Conservation (phyloP, 2,797 vertebrate species). For the Oreortyx pictus region DNA sequence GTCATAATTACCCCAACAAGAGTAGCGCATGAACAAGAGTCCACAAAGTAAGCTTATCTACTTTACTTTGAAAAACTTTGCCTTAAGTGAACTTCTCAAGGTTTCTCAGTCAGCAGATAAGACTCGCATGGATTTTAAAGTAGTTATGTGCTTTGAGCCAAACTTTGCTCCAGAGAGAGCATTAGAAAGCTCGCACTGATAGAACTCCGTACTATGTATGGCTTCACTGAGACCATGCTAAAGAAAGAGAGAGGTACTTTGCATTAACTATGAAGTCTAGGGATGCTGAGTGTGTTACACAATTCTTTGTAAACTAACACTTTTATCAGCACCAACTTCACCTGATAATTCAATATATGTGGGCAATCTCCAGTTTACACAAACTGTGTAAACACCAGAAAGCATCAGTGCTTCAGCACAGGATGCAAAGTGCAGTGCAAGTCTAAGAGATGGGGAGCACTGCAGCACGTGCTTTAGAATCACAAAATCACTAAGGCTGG, state of each 20-base stretch:
- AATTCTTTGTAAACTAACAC: neutral
- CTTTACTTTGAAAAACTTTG: neutral
- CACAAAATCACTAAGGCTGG: too few species aligned
- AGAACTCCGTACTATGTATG: neutral
- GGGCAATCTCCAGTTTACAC: neutral
- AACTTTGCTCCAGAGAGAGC: neutral
- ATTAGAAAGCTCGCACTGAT: neutral
- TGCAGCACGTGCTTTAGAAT: neutral
- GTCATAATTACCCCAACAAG: fast-evolving
- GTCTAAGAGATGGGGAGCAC: neutral
- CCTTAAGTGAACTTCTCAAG: neutral
- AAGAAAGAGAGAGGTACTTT: neutral
- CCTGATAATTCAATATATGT: neutral
- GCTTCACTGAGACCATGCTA: neutral
- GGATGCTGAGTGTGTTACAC: fast-evolving
- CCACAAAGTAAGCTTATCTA: neutral
- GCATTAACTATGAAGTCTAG: neutral
- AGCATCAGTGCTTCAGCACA: neutral
- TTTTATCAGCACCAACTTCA: neutral
- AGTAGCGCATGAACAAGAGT: neutral
- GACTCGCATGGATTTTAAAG: neutral
- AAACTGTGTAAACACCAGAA: neutral
- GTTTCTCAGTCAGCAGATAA: neutral
- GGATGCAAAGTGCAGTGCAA: neutral
- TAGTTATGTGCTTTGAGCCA: neutral